Percentiles rank a stretch among this genome's conserved stretches.
Conservation (phyloP, 2,113 vertebrate species). For the Isurus oxyrinchus region DNA sequence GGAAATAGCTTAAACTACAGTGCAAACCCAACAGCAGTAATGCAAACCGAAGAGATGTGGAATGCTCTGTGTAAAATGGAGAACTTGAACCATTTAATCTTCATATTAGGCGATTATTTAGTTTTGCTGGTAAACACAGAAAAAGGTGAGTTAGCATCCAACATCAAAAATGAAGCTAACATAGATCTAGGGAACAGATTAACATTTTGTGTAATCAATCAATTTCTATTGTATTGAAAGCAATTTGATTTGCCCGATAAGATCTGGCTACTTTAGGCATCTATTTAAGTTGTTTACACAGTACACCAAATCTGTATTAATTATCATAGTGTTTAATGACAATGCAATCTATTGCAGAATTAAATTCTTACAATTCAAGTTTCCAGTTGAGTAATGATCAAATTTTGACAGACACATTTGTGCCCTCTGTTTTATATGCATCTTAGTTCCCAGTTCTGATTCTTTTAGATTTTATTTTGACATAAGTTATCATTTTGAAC, state of each 20-base stretch:
- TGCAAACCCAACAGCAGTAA: conserved; percentile 51
- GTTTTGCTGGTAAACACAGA: too few relatives aligned
- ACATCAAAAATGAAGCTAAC: not conserved
- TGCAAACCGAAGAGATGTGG: conserved; percentile 83
- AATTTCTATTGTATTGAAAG: not conserved
- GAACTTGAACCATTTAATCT: too few relatives aligned
- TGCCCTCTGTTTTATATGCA: not conserved
- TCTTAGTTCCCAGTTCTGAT: not conserved
- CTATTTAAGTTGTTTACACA: not conserved
- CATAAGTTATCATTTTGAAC: not conserved
- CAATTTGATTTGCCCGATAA: not conserved
- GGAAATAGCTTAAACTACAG: conserved; percentile 81
- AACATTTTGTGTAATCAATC: not conserved
- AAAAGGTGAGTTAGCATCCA: not conserved
- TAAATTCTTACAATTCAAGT: not conserved
- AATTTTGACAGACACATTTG: not conserved
- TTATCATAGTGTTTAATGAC: too few relatives aligned
- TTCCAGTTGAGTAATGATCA: not conserved
- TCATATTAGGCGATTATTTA: too few relatives aligned
- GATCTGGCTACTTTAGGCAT: not conserved
- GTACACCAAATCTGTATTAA: not conserved
- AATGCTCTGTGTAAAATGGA: conserved; percentile 57
- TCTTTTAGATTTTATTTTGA: not conserved
- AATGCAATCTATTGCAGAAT: too few relatives aligned
- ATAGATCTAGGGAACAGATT: not conserved